Conservation (phyloP, 2,113 vertebrate species). For the Cyphomyrus plagiostoma region DNA sequence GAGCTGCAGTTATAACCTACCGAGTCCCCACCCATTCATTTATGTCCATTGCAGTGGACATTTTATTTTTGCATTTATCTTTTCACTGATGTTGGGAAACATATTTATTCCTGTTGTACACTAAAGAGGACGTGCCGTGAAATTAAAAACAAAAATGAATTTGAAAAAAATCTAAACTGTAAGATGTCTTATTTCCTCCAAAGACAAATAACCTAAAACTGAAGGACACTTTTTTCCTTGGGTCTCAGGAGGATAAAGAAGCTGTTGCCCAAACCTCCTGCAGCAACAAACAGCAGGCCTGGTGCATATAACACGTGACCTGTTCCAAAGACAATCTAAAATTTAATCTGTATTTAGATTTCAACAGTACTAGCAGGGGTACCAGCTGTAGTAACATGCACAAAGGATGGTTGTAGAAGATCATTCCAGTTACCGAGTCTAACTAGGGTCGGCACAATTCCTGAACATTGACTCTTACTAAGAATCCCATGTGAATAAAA, state of each 20-base stretch:
- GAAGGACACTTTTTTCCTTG: too few species aligned
- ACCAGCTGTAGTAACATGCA: background rate
- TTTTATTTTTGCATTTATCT: too few species aligned
- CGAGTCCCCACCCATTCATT: too few species aligned
- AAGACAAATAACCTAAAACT: too few species aligned
- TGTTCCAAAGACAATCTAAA: background rate
- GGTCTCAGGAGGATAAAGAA: too few species aligned
- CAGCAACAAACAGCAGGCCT: background rate
- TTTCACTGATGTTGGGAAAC: too few species aligned
- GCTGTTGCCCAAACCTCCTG: background rate
- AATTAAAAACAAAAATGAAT: too few species aligned
- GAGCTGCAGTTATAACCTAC: background rate
- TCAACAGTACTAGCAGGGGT: background rate
- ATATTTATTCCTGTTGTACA: too few species aligned
- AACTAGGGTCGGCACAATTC: background rate
- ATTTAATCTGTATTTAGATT: background rate
- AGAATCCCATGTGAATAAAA: background rate
- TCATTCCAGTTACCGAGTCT: background rate
- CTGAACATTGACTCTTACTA: background rate
- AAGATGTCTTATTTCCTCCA: too few species aligned
- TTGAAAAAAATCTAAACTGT: too few species aligned
- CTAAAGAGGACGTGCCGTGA: too few species aligned
- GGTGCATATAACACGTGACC: background rate
- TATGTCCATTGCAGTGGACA: too few species aligned
- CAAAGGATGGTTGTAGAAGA: background rate